Base-by-base conservation (phyloP, 2,888 invertebrate species). In the Epistrophe grossulariae region DNA sequence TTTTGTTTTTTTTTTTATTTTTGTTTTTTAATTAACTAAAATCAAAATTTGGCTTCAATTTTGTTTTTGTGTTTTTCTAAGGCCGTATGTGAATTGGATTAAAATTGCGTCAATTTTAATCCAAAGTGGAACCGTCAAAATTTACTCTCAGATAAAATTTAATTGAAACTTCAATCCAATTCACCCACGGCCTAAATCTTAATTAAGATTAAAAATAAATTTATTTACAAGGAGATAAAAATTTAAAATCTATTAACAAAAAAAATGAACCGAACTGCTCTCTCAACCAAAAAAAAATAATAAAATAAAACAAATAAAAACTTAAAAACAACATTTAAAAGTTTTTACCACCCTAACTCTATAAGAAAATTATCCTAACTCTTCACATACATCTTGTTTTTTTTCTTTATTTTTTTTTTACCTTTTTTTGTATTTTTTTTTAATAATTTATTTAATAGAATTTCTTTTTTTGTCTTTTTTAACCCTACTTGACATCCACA, bases 401-500 rank as follows among this genome's bases (percentile, higher is more conserved):
- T 83, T 81, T 89, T 80, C 78, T 78, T 78, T 55, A 70, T 19
- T 73, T 52, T 55, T 5, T 7, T 13, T 48, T 48, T 17, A 48
- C 24, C 60, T 74, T 88, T 88, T 88, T 89, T 88, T 88, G 52
- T 76, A 5, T 71, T 73, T 89, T 80, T 85, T 88, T 84, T 88
- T 87, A 71, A 85, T 88, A 83, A 84, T 78, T 84, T 89, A 88
- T 88, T 88, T 73, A 73, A 73, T 70, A 64, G 80, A 78, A 76
- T 74, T 80, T 66, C 13, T 19, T 48, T n/a, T 55, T 55, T 88
- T 88, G 74, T 82, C 78, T 82, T 62, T 82, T 62, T 79, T 82
- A 91, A 90, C 90, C 90, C 91, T 92, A 92, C 92, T 92, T 92
- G 91, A 92, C 93, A 92, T 92, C 92, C 91, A 92, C 92, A 91